Evolutionary conservation across 2,888 invertebrate genomes (phyloP).

Genomic region (Mythimna vitellina): DNA sequence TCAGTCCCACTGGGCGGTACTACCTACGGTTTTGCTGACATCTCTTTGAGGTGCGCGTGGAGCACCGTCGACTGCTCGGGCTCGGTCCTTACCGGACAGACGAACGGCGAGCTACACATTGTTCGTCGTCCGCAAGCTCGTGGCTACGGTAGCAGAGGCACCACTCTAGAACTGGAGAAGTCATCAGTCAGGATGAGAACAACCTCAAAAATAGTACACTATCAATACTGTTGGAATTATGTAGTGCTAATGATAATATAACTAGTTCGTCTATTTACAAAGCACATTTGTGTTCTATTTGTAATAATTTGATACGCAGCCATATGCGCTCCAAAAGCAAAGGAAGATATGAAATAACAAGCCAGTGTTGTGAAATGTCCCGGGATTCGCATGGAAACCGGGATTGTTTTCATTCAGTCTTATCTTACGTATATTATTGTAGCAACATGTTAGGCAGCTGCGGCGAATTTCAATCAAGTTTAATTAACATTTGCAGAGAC

Average conservation of each 20-base stretch:
- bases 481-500: constrained; percentile 1
- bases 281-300: constrained; percentile 44
- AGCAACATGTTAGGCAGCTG: constrained; percentile 14
- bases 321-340: constrained; percentile 64
- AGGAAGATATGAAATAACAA: constrained; percentile 69
- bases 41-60: no score
- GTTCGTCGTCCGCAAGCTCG: no score
- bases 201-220: no score
- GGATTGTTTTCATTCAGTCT: constrained; percentile 34
- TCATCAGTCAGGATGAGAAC: no score
- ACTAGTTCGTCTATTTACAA: constrained; percentile 14
- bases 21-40: no score
- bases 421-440: constrained; percentile 30
- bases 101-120: no score
- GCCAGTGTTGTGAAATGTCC: constrained; percentile 46
- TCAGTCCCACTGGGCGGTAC: no score
- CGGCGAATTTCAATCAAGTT: constrained; percentile 12
- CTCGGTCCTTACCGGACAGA: no score
- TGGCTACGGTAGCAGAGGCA: no score
- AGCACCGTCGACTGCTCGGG: no score
- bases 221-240: background rate
- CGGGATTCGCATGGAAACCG: constrained; percentile 15
- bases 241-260: constrained; percentile 7
- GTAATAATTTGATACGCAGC: constrained; percentile 59
- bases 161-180: no score